A percentile compares a stretch with the other conserved stretches of the same genome.
Conservation (phyloP, 2,113 vertebrate species). For the Carettochelys insculpta region DNA sequence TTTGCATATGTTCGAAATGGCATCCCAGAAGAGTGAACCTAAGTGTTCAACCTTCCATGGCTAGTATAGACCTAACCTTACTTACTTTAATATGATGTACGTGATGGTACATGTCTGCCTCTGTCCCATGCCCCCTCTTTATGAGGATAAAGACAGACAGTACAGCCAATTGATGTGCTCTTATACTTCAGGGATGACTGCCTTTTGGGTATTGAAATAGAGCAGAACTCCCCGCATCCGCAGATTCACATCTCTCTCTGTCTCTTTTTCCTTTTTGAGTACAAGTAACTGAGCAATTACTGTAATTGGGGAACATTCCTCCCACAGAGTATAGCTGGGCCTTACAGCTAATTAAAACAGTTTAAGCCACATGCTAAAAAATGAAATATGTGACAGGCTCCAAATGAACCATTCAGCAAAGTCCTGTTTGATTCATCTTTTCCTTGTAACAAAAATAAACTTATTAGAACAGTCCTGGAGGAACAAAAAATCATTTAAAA, state of each 20-base stretch:
- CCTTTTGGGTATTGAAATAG: not conserved
- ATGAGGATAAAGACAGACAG: not conserved
- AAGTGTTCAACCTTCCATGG: no score
- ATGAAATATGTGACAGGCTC: slow-evolving; percentile 2
- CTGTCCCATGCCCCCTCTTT: not conserved
- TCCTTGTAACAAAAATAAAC: not conserved
- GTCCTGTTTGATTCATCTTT: slow-evolving; percentile 10
- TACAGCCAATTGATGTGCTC: not conserved
- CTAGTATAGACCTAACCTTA: no score
- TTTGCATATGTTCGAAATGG: no score
- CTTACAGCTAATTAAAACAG: not conserved
- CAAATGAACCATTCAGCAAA: not conserved
- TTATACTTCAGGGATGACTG: not conserved
- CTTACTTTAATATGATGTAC: not conserved
- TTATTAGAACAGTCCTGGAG: not conserved
- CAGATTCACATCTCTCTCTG: not conserved
- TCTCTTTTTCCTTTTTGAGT: slow-evolving; percentile 31
- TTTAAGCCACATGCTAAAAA: slow-evolving; percentile 6
- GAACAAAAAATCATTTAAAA: not conserved
- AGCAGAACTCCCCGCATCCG: not conserved
- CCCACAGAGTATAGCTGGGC: not conserved
- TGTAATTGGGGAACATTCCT: slow-evolving; percentile 33
- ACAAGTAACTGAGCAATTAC: slow-evolving; percentile 35
- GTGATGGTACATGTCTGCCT: not conserved
- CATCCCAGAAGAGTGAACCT: no score